Base-by-base conservation (phyloP, 2,888 invertebrate species). In the Ectemnius cavifrons region DNA sequence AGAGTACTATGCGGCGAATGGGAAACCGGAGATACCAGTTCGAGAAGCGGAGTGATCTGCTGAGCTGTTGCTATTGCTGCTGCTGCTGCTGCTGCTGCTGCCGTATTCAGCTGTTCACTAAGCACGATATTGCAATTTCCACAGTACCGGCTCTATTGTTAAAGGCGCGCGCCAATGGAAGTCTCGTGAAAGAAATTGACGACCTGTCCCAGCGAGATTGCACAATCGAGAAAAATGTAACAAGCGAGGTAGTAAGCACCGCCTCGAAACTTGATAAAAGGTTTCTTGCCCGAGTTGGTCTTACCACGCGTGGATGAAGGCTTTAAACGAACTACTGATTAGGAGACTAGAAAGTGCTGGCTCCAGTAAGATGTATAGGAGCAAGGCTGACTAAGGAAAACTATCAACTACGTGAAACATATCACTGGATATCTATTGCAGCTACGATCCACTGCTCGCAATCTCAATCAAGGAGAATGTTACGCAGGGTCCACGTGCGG, bases 21-120 rank as follows among this genome's bases (percentile, higher is more conserved):
- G 46, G 18, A 61, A 67, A 67, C 67, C 61, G 67, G 67, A 49
- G 61, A 61, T 37, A 52, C 67, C 67, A 23, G 67, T 67, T 67
- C 56, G 27, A 20, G 60, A 45, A 23, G 47, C 66, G n/a, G 14
- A 47, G 28, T 14, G 18, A 2, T 37, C 37, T 37, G 37, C 14
- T 13, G 18, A n/a, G n/a, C n/a, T n/a, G n/a, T n/a, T n/a, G n/a
- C n/a, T n/a, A n/a, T n/a, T n/a, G n/a, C 28, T 37, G 3, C n/a
- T 52, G 4, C 52, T 18, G 52, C 14, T 13, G 18, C 37, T 37
- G 37, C 37, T 37, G 52, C 4, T 52, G 5, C 52, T 18, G 52
- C 2, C 52, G 18, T 14, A 52, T 52, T 52, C 6, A 52, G 6
- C 52, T n/a, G 16, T 18, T 5, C 52, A 52, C n/a, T 4, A 52